Evolutionary conservation across 1,140 invertebrate species (phyloP), one percentile per base, ranked within the genome.

Genomic region (Lepidurus packardi): DNA sequence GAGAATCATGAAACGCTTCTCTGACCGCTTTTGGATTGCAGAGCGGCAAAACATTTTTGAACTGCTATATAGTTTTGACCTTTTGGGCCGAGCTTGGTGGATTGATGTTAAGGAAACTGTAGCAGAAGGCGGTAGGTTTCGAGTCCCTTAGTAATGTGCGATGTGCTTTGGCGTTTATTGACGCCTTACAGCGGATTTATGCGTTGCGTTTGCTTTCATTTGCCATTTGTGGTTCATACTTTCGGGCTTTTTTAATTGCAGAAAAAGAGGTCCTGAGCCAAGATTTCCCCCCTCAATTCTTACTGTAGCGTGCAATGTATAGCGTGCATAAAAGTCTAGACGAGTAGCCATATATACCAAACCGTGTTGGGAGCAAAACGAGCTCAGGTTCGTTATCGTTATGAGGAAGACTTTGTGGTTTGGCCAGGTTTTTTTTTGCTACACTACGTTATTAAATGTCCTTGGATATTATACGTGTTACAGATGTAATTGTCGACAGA

Each of bases 131-230:
- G 53, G 53, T 7, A 9, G 53, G 21, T n/a, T 13, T 65, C 6
- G 16, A 13, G 1, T 21, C 21, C 53, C 21, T 65, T 65, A 65
- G 53, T 65, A 65, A 7, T 13, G 1, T 65, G 53, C 53, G 8
- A 65, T 65, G 53, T 65, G 53, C 13, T 65, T 13, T 65, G 53
- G 53, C 53, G 21, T 65, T 65, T 65, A 65, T 65, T 16, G 53
- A 65, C 53, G 53, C 53, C 53, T 65, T 16, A 16, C 6, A 65
- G 21, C 16, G 53, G 21, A 65, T 65, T 65, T 65, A 65, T 65
- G 53, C 21, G 53, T 65, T 65, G 53, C 8, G 16, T 65, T 65
- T 21, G 13, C 21, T 65, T 65, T 65, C 13, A 13, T n/a, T 65
- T 65, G 53, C 53, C 13, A 13, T n/a, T 1, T 11, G 53, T 65